These are phyloP conservation scores for Anoura caudifer DNA, from an alignment of 2,113 vertebrate genomes.

Conservation along the genomic window DNA sequence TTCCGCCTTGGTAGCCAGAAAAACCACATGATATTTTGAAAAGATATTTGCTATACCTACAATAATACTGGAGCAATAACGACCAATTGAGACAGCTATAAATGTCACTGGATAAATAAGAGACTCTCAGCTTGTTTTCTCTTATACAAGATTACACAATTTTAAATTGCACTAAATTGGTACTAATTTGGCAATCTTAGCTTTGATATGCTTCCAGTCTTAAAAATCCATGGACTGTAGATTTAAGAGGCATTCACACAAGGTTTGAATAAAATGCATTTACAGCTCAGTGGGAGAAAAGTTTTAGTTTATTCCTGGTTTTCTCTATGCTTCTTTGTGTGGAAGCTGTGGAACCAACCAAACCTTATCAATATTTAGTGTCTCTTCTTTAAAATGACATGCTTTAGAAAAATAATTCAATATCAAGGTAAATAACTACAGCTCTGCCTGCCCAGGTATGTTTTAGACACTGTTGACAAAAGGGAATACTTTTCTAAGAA, in stretches of 20 bases:
- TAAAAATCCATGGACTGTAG: slow-evolving; percentile 33
- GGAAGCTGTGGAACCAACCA: slow-evolving; percentile 30
- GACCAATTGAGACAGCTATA: slow-evolving; percentile 16
- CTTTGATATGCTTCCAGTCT: slow-evolving; percentile 54
- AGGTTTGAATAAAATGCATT: slow-evolving; percentile 65
- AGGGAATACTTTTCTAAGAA: slow-evolving; percentile 43
- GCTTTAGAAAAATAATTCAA: slow-evolving; percentile 54
- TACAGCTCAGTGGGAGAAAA: slow-evolving; percentile 40
- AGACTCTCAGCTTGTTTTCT: slow-evolving; percentile 52
- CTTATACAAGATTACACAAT: slow-evolving; percentile 51
- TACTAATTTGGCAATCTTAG: slow-evolving; percentile 69
- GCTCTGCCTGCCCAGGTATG: not conserved
- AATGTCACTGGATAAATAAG: slow-evolving; percentile 57
- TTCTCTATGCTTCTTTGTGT: slow-evolving; percentile 37
- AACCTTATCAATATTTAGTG: slow-evolving; percentile 63
- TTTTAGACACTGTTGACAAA: slow-evolving; percentile 49
- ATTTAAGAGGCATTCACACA: slow-evolving; percentile 8
- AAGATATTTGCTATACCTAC: slow-evolving; percentile 10
- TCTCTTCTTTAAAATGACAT: slow-evolving; percentile 43
- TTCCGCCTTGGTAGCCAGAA: not conserved
- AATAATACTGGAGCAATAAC: slow-evolving; percentile 52
- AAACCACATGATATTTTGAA: slow-evolving; percentile 12
- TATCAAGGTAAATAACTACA: slow-evolving; percentile 64
- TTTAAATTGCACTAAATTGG: slow-evolving; percentile 68
- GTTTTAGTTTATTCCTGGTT: slow-evolving; percentile 53